Conservation (phyloP, 2,797 vertebrate species). For the Acridotheres tristis region DNA sequence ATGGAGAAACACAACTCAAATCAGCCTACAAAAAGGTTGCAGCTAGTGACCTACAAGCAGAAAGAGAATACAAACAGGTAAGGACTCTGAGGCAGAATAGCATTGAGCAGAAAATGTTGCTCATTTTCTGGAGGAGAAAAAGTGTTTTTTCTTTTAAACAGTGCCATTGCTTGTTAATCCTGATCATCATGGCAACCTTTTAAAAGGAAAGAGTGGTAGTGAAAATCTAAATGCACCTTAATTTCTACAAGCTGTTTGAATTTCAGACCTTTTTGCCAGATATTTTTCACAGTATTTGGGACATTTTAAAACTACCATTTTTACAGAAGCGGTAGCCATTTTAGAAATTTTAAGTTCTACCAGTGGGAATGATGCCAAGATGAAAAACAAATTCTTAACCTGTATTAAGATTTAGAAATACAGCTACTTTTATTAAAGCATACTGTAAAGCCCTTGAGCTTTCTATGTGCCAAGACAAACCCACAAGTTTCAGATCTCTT, state of each 20-base stretch:
- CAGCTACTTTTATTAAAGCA: background rate
- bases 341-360: background rate
- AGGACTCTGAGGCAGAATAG: background rate
- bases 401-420: background rate
- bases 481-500: background rate
- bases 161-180: background rate
- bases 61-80: background rate
- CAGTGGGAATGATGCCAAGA: background rate
- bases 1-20: background rate
- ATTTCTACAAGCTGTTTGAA: background rate
- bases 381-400: background rate
- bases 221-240: background rate
- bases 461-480: background rate
- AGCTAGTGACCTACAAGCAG: background rate
- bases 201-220: background rate
- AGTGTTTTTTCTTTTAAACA: background rate
- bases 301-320: background rate
- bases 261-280: background rate
- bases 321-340: background rate
- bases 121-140: background rate
- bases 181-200: background rate
- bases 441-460: background rate
- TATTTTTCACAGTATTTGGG: background rate
- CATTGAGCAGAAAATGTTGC: background rate
- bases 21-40: background rate